phyloP scores from a whole-genome alignment of 2,113 vertebrate species.

The Lampris megalopsis region DNA sequence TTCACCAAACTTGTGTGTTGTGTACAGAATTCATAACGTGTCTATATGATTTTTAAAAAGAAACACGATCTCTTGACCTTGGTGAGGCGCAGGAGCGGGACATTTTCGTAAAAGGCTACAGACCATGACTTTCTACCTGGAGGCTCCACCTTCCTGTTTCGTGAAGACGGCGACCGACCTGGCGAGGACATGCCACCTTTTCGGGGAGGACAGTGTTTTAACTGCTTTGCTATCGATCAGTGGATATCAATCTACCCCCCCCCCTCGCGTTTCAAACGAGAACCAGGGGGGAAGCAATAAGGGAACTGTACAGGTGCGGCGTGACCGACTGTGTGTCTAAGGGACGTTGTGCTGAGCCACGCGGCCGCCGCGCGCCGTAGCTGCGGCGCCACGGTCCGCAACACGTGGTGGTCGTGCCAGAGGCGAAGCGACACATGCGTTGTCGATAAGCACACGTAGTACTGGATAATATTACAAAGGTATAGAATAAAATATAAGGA shows the following conservation, averaged over 20 bases:
- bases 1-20: constrained; percentile 64
- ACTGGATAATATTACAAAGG: constrained; percentile 79
- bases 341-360: constrained; percentile 57
- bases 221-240: constrained; percentile 75
- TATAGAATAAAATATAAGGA: constrained; percentile 81
- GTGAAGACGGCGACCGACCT: constrained; percentile 58
- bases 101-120: constrained; percentile 48
- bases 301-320: constrained; percentile 67
- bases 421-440: constrained; percentile 53
- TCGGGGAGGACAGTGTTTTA: constrained; percentile 67
- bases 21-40: constrained; percentile 69
- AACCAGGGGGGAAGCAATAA: constrained; percentile 81
- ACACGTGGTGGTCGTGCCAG: constrained; percentile 48
- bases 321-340: constrained; percentile 47
- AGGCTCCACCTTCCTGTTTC: constrained; percentile 59
- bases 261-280: constrained; percentile 70
- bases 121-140: constrained; percentile 63
- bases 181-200: constrained; percentile 59
- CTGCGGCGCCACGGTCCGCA: constrained; percentile 26
- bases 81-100: constrained; percentile 52
- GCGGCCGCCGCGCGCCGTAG: constrained; percentile 39
- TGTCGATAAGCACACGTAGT: constrained; percentile 83
- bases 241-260: constrained; percentile 75
- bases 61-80: constrained; percentile 58
- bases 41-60: constrained; percentile 66